Percentiles rank a stretch among this genome's conserved stretches.
Conservation (phyloP, 2,113 vertebrate genomes). For the Gymnobelideus leadbeateri region DNA sequence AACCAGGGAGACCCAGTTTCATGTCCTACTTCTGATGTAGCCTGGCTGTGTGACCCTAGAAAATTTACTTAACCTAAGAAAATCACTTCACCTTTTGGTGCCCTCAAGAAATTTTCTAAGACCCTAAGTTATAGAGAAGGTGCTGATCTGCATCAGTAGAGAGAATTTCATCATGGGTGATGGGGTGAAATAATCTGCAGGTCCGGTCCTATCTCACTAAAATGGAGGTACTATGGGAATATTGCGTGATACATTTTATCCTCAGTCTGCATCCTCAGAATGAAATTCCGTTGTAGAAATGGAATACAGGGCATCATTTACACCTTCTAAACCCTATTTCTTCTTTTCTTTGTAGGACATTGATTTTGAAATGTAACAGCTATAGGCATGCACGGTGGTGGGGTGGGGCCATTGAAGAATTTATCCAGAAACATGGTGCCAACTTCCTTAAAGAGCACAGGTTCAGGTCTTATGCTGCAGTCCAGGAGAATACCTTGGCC, state of each 20-base stretch:
- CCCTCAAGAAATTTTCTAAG: background rate
- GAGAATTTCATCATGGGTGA: background rate
- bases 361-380: slow-evolving; percentile 96
- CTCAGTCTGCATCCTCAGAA: background rate
- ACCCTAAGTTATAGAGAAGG: background rate
- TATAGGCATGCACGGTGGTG: slow-evolving; percentile 97
- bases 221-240: background rate
- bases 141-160: background rate
- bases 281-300: slow-evolving; percentile 35
- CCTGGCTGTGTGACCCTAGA: background rate
- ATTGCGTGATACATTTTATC: background rate
- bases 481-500: slow-evolving; percentile 88
- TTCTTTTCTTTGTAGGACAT: slow-evolving; percentile 82
- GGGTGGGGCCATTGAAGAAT: slow-evolving; percentile 94
- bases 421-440: slow-evolving; percentile 89
- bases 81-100: background rate
- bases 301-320: slow-evolving; percentile 17
- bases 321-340: background rate
- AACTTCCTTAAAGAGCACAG: slow-evolving; percentile 93
- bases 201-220: background rate
- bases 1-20: background rate
- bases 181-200: background rate
- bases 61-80: background rate
- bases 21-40: background rate
- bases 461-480: slow-evolving; percentile 93